Base-by-base conservation (phyloP, 2,888 invertebrate genomes). In the Hemithea aestivaria region DNA sequence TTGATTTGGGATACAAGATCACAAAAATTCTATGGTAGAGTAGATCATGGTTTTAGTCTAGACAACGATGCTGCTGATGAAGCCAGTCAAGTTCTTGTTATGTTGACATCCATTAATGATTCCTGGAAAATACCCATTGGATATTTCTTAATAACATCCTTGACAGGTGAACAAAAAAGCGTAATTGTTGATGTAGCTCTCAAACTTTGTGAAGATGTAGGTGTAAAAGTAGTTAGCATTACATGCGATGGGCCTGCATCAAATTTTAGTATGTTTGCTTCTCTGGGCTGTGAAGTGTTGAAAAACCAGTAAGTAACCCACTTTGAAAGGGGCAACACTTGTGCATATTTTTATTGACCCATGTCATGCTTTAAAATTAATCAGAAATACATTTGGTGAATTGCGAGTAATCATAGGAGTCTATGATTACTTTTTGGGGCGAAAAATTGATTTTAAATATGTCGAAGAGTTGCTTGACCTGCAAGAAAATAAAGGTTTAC, bases 341-440 rank as follows among this genome's bases (percentile, higher is more conserved):
- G 7, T 26, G 7, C 26, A 26, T 9, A 11, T 7, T 9, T 26
- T 40, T 34, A 46, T 46, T 7, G 40, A 49, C 21, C 47, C 41
- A 8, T 47, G 47, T 21, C 48, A 52, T 30, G 40, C 39, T 0
- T 16, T 49, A 1, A 52, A 52, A 41, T 27, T 49, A 10, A 22
- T 51, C 2, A 10, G 48, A 21, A 46, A 52, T 28, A 26, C 48
- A 4, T 53, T 51, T 23, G 51, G 45, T 4, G 50, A 48, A 16
- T 16, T 16, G 16, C n/a, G n/a, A n/a, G n/a, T n/a, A n/a, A n/a
- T n/a, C n/a, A n/a, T n/a, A n/a, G 5, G 16, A 5, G 16, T 16
- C 16, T 16, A 4, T 16, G 5, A 4, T 16, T 2, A 16, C 16
- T 16, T 5, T 4, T 4, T 5, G 2, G 16, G 16, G 2, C 16